Evolutionary conservation across 2,797 vertebrate genomes (phyloP).

Genomic region (Fringilla coelebs): DNA sequence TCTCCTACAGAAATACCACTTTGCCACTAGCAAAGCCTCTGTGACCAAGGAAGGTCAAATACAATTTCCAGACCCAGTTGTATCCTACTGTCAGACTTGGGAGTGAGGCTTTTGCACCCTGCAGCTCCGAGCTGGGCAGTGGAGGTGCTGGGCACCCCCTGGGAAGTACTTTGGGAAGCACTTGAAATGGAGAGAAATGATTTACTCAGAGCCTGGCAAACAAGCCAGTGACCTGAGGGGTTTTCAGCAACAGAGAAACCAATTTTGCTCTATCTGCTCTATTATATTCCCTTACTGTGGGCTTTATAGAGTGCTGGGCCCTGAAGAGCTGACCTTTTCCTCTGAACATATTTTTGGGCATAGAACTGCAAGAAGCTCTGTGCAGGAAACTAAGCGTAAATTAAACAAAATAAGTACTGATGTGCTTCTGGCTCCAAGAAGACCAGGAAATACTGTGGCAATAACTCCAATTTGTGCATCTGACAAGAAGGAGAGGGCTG

Average conservation of each 20-base stretch:
- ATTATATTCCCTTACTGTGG: neutral
- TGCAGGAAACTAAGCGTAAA: neutral
- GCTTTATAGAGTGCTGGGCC: neutral
- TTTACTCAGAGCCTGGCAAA: neutral
- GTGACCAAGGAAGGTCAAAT: neutral
- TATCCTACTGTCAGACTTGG: neutral
- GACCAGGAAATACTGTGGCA: neutral
- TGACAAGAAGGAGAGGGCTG: neutral
- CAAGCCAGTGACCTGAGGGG: neutral
- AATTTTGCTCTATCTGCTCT: neutral
- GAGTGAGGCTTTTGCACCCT: neutral
- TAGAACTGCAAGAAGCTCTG: neutral
- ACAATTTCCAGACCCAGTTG: neutral
- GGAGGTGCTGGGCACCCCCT: neutral
- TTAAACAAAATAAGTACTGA: slow-evolving; percentile 23
- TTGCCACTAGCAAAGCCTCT: neutral
- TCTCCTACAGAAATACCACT: neutral
- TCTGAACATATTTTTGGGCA: neutral
- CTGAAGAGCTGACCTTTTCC: slow-evolving; percentile 46
- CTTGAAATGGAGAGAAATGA: neutral
- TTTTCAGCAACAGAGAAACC: neutral
- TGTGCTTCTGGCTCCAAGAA: neutral
- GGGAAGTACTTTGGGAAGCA: neutral
- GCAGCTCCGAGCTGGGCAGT: accelerated
- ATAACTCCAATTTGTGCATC: neutral